Conservation (phyloP, 1,140 invertebrate species). For the Lordiphosa clarofinis region DNA sequence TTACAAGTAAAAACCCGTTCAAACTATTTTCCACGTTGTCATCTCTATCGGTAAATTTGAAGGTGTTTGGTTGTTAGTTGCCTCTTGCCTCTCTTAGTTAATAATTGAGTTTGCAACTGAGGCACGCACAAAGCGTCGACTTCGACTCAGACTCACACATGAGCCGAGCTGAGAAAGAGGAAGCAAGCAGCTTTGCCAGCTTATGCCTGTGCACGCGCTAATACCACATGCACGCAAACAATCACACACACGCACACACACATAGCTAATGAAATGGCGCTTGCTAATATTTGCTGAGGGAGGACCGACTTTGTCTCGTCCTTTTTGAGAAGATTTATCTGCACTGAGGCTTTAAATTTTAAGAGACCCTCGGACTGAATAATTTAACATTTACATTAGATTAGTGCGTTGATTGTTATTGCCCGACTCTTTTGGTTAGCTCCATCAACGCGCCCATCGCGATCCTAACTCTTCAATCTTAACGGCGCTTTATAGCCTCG, state of each 20-base stretch:
- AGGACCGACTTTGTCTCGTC: constrained; percentile 6
- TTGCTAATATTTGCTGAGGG: constrained; percentile 37
- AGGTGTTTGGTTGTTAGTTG: constrained; percentile 49
- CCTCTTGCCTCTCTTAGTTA: constrained; percentile 58
- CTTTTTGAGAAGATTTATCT: constrained; percentile 29
- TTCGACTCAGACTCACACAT: constrained; percentile 17
- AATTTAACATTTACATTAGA: constrained; percentile 52
- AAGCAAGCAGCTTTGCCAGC: constrained; percentile 36
- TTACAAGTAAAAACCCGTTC: too few species aligned
- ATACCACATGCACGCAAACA: constrained; percentile 12
- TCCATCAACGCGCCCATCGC: too few species aligned
- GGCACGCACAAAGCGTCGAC: constrained; percentile 52
- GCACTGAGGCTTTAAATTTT: constrained; percentile 44
- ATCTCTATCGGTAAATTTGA: constrained; percentile 25
- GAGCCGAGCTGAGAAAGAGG: constrained; percentile 2
- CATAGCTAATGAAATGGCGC: constrained; percentile 28
- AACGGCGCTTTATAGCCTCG: constrained; percentile 25
- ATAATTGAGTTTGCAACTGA: constrained; percentile 73
- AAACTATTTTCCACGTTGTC: neutral
- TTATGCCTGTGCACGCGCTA: constrained; percentile 54
- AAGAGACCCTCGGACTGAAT: constrained; percentile 20
- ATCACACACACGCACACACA: neutral
- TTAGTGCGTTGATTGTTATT: constrained; percentile 15
- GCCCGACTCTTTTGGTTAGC: neutral
- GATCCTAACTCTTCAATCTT: constrained; percentile 5